Conservation (phyloP, 2,113 vertebrate genomes). For the Salvator merianae region DNA sequence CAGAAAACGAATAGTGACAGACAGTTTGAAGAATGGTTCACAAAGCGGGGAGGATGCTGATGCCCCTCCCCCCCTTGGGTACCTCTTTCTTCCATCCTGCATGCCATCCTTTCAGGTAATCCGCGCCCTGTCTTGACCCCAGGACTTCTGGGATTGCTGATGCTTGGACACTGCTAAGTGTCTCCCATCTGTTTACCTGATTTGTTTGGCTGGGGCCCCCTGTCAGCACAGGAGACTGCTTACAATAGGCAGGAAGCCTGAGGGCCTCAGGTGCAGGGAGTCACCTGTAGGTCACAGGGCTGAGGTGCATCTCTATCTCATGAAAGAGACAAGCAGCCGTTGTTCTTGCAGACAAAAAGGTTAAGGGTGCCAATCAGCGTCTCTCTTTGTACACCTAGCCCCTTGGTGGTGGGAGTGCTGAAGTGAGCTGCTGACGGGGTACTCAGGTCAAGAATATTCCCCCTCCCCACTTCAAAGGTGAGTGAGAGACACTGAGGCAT, state of each 20-base stretch:
- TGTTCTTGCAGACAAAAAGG: background rate
- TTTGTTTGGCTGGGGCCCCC: background rate
- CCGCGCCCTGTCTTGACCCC: background rate
- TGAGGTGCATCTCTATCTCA: background rate
- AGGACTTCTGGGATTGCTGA: background rate
- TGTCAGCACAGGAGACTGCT: background rate
- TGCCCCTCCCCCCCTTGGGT: background rate
- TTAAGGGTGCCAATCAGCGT: background rate
- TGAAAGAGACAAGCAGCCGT: constrained; percentile 5
- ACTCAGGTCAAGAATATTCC: background rate
- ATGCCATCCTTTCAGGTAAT: background rate
- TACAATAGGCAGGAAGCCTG: constrained; percentile 1
- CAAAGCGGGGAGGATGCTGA: background rate
- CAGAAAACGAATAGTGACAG: too few species aligned
- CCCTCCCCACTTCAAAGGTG: background rate
- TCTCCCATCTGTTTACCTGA: background rate
- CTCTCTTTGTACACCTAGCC: background rate
- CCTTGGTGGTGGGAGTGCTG: background rate
- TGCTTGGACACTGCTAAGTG: background rate
- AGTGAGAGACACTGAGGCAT: background rate
- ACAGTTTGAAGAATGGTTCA: too few species aligned
- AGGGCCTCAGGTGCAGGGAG: constrained; percentile 49
- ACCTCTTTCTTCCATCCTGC: background rate
- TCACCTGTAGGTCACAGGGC: constrained; percentile 18
- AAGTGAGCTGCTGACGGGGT: too few species aligned